Conservation (phyloP, 1,140 invertebrate genomes). For the Tetramorium alpestre region DNA sequence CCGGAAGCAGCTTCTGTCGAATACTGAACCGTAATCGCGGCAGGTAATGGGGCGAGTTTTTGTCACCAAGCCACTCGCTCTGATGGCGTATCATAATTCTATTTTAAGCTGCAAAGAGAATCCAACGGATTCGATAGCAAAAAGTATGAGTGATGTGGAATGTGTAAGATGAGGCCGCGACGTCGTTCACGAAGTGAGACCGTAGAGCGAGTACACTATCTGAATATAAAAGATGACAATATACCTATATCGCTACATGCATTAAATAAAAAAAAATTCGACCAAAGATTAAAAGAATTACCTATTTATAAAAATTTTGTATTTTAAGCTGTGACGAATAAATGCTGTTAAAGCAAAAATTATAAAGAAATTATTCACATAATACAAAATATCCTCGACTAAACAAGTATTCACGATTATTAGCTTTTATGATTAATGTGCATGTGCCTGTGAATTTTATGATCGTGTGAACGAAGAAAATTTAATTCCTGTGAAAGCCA, state of each 20-base stretch:
- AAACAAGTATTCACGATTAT: background rate
- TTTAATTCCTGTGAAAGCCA: slow-evolving; percentile 27
- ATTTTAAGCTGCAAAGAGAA: slow-evolving; percentile 43
- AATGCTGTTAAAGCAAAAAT: background rate
- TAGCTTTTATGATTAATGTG: background rate
- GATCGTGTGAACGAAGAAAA: slow-evolving; percentile 30
- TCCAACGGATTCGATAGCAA: slow-evolving; percentile 33
- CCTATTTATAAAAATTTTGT: background rate
- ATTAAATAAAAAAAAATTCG: background rate
- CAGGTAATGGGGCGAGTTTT: slow-evolving; percentile 53
- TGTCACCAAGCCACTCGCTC: slow-evolving; percentile 26
- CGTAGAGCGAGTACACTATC: background rate
- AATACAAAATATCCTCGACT: background rate
- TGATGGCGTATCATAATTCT: slow-evolving; percentile 38
- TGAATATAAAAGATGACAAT: slow-evolving; percentile 5
- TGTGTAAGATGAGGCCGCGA: slow-evolving; percentile 28
- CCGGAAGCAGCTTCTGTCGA: slow-evolving; percentile 49
- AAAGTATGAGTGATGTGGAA: slow-evolving; percentile 42
- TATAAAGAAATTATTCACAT: background rate
- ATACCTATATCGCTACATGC: background rate
- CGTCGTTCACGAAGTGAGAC: slow-evolving; percentile 33
- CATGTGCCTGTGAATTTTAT: slow-evolving; percentile 3
- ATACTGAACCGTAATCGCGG: slow-evolving; percentile 38
- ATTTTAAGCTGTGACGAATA: background rate
- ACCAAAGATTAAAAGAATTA: background rate